phyloP scores from a whole-genome alignment of 2,888 invertebrate genomes.

The Aporophyla lueneburgensis region DNA sequence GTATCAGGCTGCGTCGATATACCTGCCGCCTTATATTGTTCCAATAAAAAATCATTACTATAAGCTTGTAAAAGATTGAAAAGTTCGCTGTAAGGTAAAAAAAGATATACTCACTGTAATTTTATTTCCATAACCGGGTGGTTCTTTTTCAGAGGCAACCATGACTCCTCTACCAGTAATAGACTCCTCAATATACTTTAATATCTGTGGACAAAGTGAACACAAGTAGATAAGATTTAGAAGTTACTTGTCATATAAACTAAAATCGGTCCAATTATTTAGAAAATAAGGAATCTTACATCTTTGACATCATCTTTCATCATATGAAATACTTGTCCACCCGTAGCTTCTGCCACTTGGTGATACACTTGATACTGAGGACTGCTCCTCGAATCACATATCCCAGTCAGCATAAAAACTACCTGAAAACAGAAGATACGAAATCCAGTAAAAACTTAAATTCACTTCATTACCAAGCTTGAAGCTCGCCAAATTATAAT shows the following conservation, averaged over 20 bases:
- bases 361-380: slow-evolving; percentile 72
- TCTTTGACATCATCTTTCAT: slow-evolving; percentile 70
- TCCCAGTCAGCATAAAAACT: slow-evolving; percentile 78
- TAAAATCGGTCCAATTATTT: neutral
- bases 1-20: no score
- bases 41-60: neutral
- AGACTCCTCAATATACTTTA: slow-evolving; percentile 71
- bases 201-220: slow-evolving; percentile 68
- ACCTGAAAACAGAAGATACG: slow-evolving; percentile 69
- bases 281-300: slow-evolving; percentile 64
- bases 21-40: neutral
- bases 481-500: neutral
- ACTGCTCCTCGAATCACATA: slow-evolving; percentile 55
- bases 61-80: neutral
- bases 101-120: slow-evolving; percentile 66
- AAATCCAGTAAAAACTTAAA: neutral
- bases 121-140: slow-evolving; percentile 61
- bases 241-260: neutral
- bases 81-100: neutral
- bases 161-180: slow-evolving; percentile 66
- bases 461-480: neutral
- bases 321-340: slow-evolving; percentile 78
- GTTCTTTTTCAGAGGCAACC: slow-evolving; percentile 50
- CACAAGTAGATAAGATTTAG: neutral
- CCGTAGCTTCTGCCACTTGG: slow-evolving; percentile 73